Evolutionary conservation across 2,888 invertebrate genomes (phyloP), one percentile per base, ranked within the genome.

Genomic region (Erebia epiphron): DNA sequence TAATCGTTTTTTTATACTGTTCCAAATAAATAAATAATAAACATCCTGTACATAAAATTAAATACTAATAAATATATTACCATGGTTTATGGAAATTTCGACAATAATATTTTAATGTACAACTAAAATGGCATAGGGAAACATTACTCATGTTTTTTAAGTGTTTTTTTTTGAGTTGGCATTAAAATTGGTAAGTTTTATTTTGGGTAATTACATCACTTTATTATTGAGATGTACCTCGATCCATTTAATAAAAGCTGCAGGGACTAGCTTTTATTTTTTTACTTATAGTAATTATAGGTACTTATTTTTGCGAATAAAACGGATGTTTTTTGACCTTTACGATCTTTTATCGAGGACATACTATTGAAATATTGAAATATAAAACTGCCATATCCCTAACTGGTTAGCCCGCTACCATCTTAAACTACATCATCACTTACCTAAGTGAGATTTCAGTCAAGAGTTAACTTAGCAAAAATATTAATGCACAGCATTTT

Each of bases 201-300:
- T 79, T 78, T 76, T 75, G 16, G 72, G 73, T 75, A 77, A 76
- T 79, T 78, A 73, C 78, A 75, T 80, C 78, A 79, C 72, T 73
- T 71, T 50, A 35, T 41, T 57, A 21, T 57, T 1, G 49, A 63
- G 18, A 10, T 18, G 16, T n/a, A 52, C 52, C n/a, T 7, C 52
- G 56, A 11, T 56, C 21, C 8, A 26, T 26, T 21, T 21, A 26
- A 56, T 56, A 21, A 21, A 21, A 21, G 10, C 26, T 26, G 11
- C 13, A 26, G 21, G 26, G 56, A 57, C 56, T 21, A 26, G 13
- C 7, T 57, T 11, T 57, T 26, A 57, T 26, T 57, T 57, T 56
- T 57, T 57, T 26, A 26, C 54, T 26, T 57, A 7, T n/a, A 26
- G 46, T 46, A 35, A 35, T 35, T 26, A 11, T 57, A 57, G 10